A percentile compares a stretch with the other conserved stretches of the same genome.
phyloP scores from a whole-genome alignment of 2,888 invertebrate species.

The Drosophila siamana region DNA sequence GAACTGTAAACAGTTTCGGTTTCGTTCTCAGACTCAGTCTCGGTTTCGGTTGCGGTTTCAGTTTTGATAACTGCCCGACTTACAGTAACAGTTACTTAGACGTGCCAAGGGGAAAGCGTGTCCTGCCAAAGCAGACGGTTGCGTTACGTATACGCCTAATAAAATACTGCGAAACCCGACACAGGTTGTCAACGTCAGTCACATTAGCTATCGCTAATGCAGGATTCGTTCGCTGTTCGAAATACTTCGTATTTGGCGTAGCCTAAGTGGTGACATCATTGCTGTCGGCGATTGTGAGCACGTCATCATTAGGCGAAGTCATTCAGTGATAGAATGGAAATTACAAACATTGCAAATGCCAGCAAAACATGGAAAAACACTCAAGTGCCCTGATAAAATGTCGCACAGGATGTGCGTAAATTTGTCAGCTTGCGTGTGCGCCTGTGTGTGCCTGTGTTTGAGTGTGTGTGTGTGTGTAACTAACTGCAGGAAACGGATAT shows the following conservation, averaged over 20 bases:
- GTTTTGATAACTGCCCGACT: slow-evolving; percentile 35
- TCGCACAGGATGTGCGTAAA: slow-evolving; percentile 52
- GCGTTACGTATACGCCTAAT: slow-evolving; percentile 30
- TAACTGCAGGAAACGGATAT: slow-evolving; percentile 53
- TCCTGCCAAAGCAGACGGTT: slow-evolving; percentile 10
- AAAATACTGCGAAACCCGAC: slow-evolving; percentile 16
- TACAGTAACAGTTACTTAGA: slow-evolving; percentile 27
- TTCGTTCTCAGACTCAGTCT: slow-evolving; percentile 31
- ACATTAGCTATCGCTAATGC: slow-evolving; percentile 49
- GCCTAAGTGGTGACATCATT: slow-evolving; percentile 41
- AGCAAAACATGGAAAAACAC: slow-evolving; percentile 70
- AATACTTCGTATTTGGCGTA: slow-evolving; percentile 4
- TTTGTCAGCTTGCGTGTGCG: slow-evolving; percentile 35
- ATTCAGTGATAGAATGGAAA: slow-evolving; percentile 38
- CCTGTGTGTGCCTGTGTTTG: slow-evolving; percentile 9
- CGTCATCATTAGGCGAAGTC: slow-evolving; percentile 44
- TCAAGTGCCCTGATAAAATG: slow-evolving; percentile 51
- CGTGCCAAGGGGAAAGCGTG: neutral
- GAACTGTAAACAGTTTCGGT: slow-evolving; percentile 57
- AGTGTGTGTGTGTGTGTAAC: slow-evolving; percentile 17
- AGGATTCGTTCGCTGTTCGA: slow-evolving; percentile 1
- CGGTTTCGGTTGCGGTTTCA: slow-evolving; percentile 44
- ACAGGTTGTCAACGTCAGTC: slow-evolving; percentile 52
- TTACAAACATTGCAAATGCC: slow-evolving; percentile 52
- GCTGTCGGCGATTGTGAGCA: slow-evolving; percentile 13